These are phyloP conservation scores for Scyliorhinus canicula DNA, from an alignment of 2,797 vertebrate genomes.

Conservation along the genomic window DNA sequence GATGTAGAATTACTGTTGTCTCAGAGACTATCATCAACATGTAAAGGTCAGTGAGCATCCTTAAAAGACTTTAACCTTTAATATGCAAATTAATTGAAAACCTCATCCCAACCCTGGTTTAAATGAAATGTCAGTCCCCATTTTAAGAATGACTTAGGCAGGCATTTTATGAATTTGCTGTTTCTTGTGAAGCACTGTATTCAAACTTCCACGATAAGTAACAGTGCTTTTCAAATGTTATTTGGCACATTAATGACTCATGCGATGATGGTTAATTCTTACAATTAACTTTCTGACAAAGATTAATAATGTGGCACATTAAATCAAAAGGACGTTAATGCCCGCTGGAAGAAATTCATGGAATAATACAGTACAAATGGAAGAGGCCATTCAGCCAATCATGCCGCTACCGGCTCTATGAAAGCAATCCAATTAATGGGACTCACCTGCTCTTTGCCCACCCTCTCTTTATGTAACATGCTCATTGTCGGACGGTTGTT, in stretches of 20 bases:
- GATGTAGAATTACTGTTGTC: background rate
- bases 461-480: too few relatives aligned
- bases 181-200: background rate
- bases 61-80: constrained; percentile 26
- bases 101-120: background rate
- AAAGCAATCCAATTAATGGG: background rate
- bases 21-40: background rate
- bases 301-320: background rate
- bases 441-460: background rate
- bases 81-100: constrained; percentile 8
- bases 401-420: background rate
- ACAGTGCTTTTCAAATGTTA: constrained; percentile 26
- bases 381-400: too few relatives aligned
- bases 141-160: background rate
- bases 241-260: constrained; percentile 25
- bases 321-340: constrained; percentile 7
- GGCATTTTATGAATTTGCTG: constrained; percentile 14
- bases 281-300: background rate
- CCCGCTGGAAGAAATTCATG: background rate
- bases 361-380: background rate
- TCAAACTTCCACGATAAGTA: background rate
- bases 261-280: constrained; percentile 22
- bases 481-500: too few relatives aligned
- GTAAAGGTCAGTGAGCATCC: constrained; percentile 24
- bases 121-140: constrained; percentile 30